Evolutionary conservation across 2,797 vertebrate genomes (phyloP), one percentile per base, ranked within the genome.

Genomic region (Hyperoplus immaculatus): DNA sequence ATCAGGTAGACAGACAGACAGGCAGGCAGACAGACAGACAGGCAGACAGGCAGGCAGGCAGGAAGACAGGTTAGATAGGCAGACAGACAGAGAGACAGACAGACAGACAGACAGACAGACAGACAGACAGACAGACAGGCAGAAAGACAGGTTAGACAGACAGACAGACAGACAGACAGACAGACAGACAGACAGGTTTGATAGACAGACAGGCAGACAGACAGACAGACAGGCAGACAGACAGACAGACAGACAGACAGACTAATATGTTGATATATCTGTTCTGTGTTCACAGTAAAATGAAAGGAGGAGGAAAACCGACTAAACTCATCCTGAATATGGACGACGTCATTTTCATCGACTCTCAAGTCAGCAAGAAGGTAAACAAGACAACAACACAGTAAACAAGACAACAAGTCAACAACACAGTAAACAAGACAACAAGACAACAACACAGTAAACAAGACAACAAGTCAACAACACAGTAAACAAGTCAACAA

Each of bases 301-400:
- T 80, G 55, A 89, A 78, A 3, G 79, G 59, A 61, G 61, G 75
- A 6, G 60, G 68, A 0, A 90, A 82, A 29, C 55, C 84, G 41
- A 69, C 56, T 42, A 95, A 93, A 77, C 86, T 96, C 41, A 80
- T 95, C 18, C 83, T 95, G 56, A 94, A 88, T 29, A 73, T 95
- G 43, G 89, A 92, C 0, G 91, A 96, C 78, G 92, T 96, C 0
- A 89, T 94, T 36, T 96, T 96, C 83, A 95, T 96, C 10, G 94
- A 95, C 80, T 93, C 94, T 4, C 91, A 93, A 71, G 89, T 94
- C 80, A 94, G 94, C 88, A 88, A 66, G 29, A 95, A 95, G 94
- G 95, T 95, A 21, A 21, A 21, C 21, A 7, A 70, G 15, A 7
- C 45, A 46, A 11, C 45, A 46, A 11, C 21, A 21, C 21, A 21